Conservation (phyloP, 2,888 invertebrate genomes). For the Diogma glabrata region DNA sequence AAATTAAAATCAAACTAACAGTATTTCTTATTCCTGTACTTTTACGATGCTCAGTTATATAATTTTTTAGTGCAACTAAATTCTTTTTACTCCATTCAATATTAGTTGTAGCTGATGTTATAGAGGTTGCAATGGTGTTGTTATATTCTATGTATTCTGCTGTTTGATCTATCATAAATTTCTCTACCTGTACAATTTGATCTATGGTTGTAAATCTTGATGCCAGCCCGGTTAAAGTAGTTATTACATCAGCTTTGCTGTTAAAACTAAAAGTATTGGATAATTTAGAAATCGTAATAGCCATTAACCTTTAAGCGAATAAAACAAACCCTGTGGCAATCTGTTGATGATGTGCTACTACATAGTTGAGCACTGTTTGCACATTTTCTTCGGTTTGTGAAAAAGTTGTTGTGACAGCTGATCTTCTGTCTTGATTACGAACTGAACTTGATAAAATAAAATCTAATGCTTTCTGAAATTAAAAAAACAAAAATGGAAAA, state of each 20-base stretch:
- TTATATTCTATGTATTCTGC: not conserved
- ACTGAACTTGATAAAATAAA: slow-evolving; percentile 37
- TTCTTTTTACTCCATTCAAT: not conserved
- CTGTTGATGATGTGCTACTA: slow-evolving; percentile 26
- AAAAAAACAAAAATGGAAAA: too few species aligned
- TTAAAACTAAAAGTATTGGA: not conserved
- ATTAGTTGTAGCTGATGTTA: not conserved
- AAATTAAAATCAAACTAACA: too few species aligned
- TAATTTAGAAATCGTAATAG: not conserved
- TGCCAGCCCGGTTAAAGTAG: not conserved
- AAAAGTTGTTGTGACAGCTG: slow-evolving; percentile 37
- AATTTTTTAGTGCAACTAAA: too few species aligned
- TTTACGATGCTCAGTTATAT: too few species aligned
- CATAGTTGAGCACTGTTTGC: slow-evolving; percentile 40
- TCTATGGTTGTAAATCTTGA: not conserved
- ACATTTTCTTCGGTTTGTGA: slow-evolving; percentile 43
- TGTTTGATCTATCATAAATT: not conserved
- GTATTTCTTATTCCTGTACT: too few species aligned
- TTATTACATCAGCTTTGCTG: not conserved
- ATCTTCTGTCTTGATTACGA: slow-evolving; percentile 31
- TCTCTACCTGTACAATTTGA: slow-evolving; percentile 1
- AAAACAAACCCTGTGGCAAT: not conserved
- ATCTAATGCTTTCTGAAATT: slow-evolving; percentile 34
- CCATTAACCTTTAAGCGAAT: not conserved
- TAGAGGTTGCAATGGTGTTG: not conserved